phyloP scores from a whole-genome alignment of 53 echinoderm and acorn worm species.

The Paracentrotus lividus region DNA sequence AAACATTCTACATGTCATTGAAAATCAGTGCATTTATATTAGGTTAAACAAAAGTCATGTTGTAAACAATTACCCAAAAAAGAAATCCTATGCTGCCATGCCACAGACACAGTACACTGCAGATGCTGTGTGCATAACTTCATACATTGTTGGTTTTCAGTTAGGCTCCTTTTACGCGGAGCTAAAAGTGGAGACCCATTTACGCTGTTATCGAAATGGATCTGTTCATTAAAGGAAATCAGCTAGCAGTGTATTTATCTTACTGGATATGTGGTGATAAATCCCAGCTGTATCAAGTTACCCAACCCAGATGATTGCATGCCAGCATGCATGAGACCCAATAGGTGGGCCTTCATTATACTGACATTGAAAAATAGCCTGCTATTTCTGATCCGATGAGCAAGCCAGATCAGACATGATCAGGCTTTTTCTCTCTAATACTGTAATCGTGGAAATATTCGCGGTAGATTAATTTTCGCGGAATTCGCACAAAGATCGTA shows the following conservation, averaged over 20 bases:
- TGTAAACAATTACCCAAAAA: not conserved
- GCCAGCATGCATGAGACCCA: too few species aligned
- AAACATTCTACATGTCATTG: too few species aligned
- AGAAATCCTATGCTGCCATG: not conserved
- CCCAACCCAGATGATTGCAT: not conserved
- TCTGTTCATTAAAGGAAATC: conserved; percentile 48
- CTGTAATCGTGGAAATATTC: too few species aligned
- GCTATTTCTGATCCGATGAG: too few species aligned
- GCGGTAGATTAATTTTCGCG: too few species aligned
- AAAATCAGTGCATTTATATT: too few species aligned
- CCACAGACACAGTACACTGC: not conserved
- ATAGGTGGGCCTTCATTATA: too few species aligned
- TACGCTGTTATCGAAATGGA: not conserved
- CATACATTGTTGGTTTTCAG: not conserved
- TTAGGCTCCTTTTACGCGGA: not conserved
- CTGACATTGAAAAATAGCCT: too few species aligned
- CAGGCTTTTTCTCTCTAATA: too few species aligned
- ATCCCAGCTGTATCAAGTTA: conserved; percentile 55
- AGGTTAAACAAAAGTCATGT: not conserved
- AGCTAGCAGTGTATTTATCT: conserved; percentile 34
- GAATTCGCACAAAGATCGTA: too few species aligned
- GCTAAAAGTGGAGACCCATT: conserved; percentile 7
- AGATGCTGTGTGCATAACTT: not conserved
- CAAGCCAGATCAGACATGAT: too few species aligned
- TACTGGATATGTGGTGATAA: conserved; percentile 5